phyloP scores from a whole-genome alignment of 2,888 invertebrate genomes.

The Miltochrista miniata region DNA sequence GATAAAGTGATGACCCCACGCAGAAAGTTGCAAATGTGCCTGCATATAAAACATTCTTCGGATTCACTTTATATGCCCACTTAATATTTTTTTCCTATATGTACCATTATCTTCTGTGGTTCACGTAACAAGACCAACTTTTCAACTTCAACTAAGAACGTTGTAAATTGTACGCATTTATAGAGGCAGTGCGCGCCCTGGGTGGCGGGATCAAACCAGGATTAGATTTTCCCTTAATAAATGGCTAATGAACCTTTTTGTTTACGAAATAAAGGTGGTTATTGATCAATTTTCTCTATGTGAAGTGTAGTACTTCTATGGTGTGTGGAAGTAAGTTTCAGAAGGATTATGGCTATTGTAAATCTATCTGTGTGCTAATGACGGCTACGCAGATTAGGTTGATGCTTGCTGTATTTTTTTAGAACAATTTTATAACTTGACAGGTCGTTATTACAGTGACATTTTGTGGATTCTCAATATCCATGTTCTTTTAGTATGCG shows the following conservation, averaged over 20 bases:
- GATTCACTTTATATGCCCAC: conserved; percentile 26
- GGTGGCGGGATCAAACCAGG: conserved; percentile 54
- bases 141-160: conserved; percentile 73
- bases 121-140: conserved; percentile 67
- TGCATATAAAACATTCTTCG: conserved; percentile 28
- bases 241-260: neutral
- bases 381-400: conserved; percentile 60
- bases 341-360: conserved; percentile 71
- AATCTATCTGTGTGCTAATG: conserved; percentile 75
- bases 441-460: conserved; percentile 36
- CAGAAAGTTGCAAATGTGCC: conserved; percentile 26
- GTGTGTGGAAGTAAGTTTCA: conserved; percentile 61
- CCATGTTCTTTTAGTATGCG: conserved; percentile 28
- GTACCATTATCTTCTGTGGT: conserved; percentile 56
- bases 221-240: conserved; percentile 5
- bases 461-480: conserved; percentile 17
- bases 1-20: conserved; percentile 20
- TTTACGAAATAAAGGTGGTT: conserved; percentile 8
- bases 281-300: neutral
- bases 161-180: conserved; percentile 78
- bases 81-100: conserved; percentile 41
- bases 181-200: conserved; percentile 68
- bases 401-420: conserved; percentile 39
- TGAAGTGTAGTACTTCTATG: conserved; percentile 8
- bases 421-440: conserved; percentile 32